A percentile compares a stretch with the other conserved stretches of the same genome.
phyloP scores from a whole-genome alignment of 2,888 invertebrate genomes.

The Ametastegia equiseti region DNA sequence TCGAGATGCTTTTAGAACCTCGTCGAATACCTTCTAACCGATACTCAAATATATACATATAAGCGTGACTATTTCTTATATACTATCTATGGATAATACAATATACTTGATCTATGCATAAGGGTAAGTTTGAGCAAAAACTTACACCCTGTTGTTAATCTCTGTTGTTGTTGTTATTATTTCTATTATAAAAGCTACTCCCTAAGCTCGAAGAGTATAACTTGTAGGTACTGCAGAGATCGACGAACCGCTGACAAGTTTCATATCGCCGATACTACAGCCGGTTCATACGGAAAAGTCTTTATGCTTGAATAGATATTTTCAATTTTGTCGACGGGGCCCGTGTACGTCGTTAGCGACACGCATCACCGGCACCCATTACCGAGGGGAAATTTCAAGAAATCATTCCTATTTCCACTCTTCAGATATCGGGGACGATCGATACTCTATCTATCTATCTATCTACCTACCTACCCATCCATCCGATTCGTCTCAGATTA shows the following conservation, averaged over 20 bases:
- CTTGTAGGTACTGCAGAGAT: too few relatives aligned
- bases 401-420: not conserved
- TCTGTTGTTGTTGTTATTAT: not conserved
- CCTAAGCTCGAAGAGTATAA: not conserved
- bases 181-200: too few relatives aligned
- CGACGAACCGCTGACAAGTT: not conserved
- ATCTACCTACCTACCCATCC: not conserved
- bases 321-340: slow-evolving; percentile 25
- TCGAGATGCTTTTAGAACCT: slow-evolving; percentile 9
- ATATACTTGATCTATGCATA: not conserved
- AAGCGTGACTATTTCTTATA: not conserved
- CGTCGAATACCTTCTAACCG: too few relatives aligned
- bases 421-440: not conserved
- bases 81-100: not conserved
- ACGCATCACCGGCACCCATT: slow-evolving; percentile 16
- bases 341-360: not conserved
- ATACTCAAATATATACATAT: too few relatives aligned
- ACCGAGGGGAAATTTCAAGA: slow-evolving; percentile 1
- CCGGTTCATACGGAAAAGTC: slow-evolving; percentile 15
- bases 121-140: not conserved
- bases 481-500: not conserved
- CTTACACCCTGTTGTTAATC: not conserved
- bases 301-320: slow-evolving; percentile 31
- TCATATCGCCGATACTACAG: not conserved
- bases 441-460: not conserved